phyloP scores from a whole-genome alignment of 2,113 vertebrate species.

The Vombatus ursinus region DNA sequence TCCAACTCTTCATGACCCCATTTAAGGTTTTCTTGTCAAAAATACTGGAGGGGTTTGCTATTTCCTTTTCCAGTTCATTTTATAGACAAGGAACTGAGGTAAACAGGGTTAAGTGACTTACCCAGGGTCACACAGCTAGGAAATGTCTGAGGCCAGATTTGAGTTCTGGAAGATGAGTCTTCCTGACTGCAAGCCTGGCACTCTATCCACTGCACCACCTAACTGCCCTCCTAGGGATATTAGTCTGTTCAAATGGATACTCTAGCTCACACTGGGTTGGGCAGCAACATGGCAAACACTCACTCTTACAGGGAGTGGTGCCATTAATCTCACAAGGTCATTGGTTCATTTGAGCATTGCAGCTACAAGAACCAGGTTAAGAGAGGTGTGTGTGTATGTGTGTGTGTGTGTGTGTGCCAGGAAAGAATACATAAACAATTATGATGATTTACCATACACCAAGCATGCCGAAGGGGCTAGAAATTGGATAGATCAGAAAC shows the following conservation, averaged over 20 bases:
- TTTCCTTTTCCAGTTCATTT: background rate
- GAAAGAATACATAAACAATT: background rate
- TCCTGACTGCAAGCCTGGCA: background rate
- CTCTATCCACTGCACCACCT: no score
- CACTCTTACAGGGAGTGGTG: background rate
- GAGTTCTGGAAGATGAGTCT: background rate
- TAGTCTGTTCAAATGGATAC: background rate
- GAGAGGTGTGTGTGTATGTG: background rate
- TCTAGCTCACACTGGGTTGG: background rate
- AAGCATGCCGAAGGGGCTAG: background rate
- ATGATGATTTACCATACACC: background rate
- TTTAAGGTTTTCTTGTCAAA: background rate
- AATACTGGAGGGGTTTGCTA: background rate
- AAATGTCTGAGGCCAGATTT: background rate
- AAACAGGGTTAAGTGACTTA: background rate
- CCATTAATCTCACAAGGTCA: background rate
- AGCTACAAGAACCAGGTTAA: background rate
- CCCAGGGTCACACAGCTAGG: background rate
- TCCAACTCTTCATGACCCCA: background rate
- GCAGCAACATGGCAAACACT: background rate
- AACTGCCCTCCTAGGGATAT: background rate
- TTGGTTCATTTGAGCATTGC: background rate
- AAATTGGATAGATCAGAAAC: background rate
- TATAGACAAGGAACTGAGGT: background rate
- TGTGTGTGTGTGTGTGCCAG: background rate